These are phyloP conservation scores for Anguilla japonica DNA, from an alignment of 2,113 vertebrate species.

Conservation along the genomic window DNA sequence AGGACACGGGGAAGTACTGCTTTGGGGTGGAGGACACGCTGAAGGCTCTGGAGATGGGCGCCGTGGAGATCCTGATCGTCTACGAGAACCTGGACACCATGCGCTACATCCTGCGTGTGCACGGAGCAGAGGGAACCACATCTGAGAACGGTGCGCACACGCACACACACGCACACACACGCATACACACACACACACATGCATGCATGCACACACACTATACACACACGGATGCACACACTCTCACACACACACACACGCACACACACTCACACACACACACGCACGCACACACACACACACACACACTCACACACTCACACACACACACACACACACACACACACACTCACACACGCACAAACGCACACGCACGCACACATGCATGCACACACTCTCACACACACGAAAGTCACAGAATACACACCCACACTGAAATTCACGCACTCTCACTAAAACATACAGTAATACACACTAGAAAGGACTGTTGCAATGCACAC, in stretches of 20 bases:
- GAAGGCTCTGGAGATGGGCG: conserved; percentile 98
- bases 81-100: conserved; percentile 99
- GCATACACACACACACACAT: background rate
- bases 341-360: background rate
- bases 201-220: background rate
- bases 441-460: too few relatives aligned
- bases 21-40: conserved; percentile 98
- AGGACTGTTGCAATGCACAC: too few relatives aligned
- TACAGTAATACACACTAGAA: too few relatives aligned
- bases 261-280: too few relatives aligned
- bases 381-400: too few relatives aligned
- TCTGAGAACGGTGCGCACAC: conserved; percentile 66
- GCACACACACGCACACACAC: background rate
- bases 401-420: too few relatives aligned
- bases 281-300: background rate
- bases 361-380: background rate
- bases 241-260: background rate
- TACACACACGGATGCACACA: background rate
- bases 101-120: conserved; percentile 95
- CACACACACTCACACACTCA: background rate
- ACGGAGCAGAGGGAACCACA: conserved; percentile 86
- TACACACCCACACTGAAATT: too few relatives aligned
- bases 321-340: background rate
- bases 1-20: conserved; percentile 98
- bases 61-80: conserved; percentile 98